These are phyloP conservation scores for Tipula vernalis DNA, from an alignment of 2,888 invertebrate species.

Conservation along the genomic window DNA sequence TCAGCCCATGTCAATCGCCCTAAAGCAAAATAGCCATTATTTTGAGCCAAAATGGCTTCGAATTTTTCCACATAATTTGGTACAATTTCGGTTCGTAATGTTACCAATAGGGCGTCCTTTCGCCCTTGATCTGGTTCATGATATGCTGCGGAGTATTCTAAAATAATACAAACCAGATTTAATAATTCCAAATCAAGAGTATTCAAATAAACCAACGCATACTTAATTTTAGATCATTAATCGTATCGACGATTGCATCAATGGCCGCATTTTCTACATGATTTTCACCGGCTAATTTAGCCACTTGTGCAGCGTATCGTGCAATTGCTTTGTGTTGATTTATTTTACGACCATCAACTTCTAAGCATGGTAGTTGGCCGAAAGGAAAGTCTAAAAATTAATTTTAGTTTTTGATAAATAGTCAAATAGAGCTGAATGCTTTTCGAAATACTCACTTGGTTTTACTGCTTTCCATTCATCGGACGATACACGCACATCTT, in stretches of 20 bases:
- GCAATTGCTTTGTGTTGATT: slow-evolving; percentile 49
- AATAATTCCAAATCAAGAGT: too few relatives aligned
- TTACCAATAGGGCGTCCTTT: too few relatives aligned
- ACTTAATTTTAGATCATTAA: slow-evolving; percentile 49
- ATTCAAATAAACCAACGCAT: slow-evolving; percentile 13
- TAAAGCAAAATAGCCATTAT: not conserved
- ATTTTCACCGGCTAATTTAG: slow-evolving; percentile 42
- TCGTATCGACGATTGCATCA: slow-evolving; percentile 47
- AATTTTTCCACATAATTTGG: not conserved
- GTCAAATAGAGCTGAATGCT: too few relatives aligned
- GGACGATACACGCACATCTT: too few relatives aligned
- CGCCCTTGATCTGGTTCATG: too few relatives aligned
- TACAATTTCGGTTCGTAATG: not conserved
- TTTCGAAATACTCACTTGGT: too few relatives aligned
- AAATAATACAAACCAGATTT: too few relatives aligned
- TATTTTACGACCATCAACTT: slow-evolving; percentile 46
- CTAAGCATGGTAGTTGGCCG: slow-evolving; percentile 48
- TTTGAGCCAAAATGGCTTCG: not conserved
- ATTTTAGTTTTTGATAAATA: not conserved
- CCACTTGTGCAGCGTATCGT: slow-evolving; percentile 39
- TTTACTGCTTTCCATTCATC: too few relatives aligned
- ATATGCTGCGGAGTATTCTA: too few relatives aligned
- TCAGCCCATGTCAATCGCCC: not conserved
- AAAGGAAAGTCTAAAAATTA: slow-evolving; percentile 38
- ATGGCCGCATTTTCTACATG: slow-evolving; percentile 50